Base-by-base conservation (phyloP, 2,888 invertebrate genomes). In the Netelia melanura region DNA sequence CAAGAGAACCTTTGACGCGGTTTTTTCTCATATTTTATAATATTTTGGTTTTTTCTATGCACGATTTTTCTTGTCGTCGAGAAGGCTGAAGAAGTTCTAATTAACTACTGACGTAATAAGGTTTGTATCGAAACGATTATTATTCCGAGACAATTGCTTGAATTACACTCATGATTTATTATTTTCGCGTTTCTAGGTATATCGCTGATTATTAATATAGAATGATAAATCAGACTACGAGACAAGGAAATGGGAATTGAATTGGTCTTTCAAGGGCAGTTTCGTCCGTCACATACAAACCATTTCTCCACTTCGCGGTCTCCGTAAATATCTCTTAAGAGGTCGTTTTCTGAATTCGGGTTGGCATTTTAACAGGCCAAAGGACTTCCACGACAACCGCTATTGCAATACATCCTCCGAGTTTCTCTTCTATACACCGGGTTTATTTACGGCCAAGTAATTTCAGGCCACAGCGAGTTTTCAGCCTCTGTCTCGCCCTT, bases 391-490 rank as follows among this genome's bases (percentile, higher is more conserved):
- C 74, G 74, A 56, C 78, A 83, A 79, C 78, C 54, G 68, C 62
- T 62, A 74, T 71, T 79, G 82, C 70, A 67, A 82, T 85, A 82
- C 61, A 80, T 85, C 71, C n/a, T 80, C 61, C 11, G 56, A 56
- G 54, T 84, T 61, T 65, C 74, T 76, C 71, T 74, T 62, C 67
- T 67, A 44, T 44, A 58, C 61, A 70, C 56, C 61, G 68, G 79
- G 84, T 88, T 80, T 86, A 88, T 88, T 88, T 87, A 87, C 80
- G 70, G 80, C 82, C 65, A 64, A 83, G 84, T 84, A 85, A 87
- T 87, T 87, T 87, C 74, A 81, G 81, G 68, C 81, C 78, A 68
- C 67, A 74, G 77, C 62, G 65, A 84, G 79, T 83, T 78, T 84
- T 83, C 85, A 72, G 81, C 74, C 80, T 68, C 78, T 43, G 48